Evolutionary conservation across 2,113 vertebrate genomes (phyloP).

Genomic region (Dipodomys spectabilis): DNA sequence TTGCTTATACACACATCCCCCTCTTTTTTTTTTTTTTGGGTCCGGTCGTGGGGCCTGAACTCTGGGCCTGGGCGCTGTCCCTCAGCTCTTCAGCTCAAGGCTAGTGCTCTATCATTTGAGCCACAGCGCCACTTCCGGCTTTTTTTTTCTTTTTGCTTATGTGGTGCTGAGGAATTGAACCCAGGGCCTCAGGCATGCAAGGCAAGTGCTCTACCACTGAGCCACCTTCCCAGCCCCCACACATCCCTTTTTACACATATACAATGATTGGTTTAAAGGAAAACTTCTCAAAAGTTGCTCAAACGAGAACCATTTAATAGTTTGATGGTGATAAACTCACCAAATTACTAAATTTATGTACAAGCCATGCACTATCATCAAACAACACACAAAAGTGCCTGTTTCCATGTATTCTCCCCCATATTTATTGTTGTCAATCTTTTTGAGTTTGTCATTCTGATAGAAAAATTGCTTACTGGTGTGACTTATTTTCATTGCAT

Average conservation of each 20-base stretch:
- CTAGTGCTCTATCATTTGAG: too few species aligned
- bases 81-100: too few species aligned
- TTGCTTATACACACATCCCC: not conserved
- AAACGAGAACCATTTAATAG: conserved; percentile 9
- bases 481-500: conserved; percentile 12
- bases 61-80: too few species aligned
- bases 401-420: not conserved
- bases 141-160: too few species aligned
- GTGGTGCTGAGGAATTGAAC: too few species aligned
- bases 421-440: not conserved
- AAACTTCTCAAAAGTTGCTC: not conserved
- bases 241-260: not conserved
- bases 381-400: not conserved
- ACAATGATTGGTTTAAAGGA: not conserved
- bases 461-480: conserved; percentile 4
- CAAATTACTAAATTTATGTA: conserved; percentile 1
- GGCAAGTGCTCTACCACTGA: too few species aligned
- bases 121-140: too few species aligned
- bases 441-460: conserved; percentile 46
- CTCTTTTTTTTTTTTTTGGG: not conserved
- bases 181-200: too few species aligned
- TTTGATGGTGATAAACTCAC: conserved; percentile 25
- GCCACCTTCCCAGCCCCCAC: too few species aligned
- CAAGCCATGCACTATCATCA: not conserved
- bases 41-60: too few species aligned